Base-by-base conservation (phyloP, 2,888 invertebrate species). In the Caenorhabditis wallacei region DNA sequence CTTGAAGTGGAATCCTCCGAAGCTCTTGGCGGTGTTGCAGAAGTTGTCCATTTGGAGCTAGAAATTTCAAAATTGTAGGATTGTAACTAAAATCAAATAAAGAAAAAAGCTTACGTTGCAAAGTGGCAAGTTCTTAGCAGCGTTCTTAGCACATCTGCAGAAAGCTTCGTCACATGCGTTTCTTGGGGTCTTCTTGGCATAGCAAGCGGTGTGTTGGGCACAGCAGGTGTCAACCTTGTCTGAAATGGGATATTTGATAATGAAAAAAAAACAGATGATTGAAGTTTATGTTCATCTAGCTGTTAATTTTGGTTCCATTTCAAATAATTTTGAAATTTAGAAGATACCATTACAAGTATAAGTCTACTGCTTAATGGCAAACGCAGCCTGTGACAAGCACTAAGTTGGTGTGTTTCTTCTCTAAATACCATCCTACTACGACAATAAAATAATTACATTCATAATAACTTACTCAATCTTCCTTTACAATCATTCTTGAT, bases 31-130 rank as follows among this genome's bases (percentile, higher is more conserved):
- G 40, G 82, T 78, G 53, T 68, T 71, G 40, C 82, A 82, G 68
- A 82, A 82, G 63, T 72, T 82, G 69, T 78, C 78, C 66, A 71
- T 76, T 78, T 82, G 82, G 16, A 82, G 48, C 82, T 82, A 74
- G 43, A 82, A 82, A n/a, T 0, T 20, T 5, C 10, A 0, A 1
- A 56, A 18, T 40, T 48, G 54, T 35, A 1, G 13, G 43, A 22
- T 48, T 37, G 1, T 26, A 20, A 16, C 5, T 16, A 0, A 30
- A 18, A n/a, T 26, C 11, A 53, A 40, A 40, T 40, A 40, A 40
- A 40, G 10, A 59, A 59, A 56, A 30, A 54, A 43, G 59, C 70
- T 53, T 53, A 70, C 81, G 18, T 53, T 71, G 61, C 83, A 83
- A 13, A 83, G 63, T 59, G 83, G 79, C 43, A 83, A 40, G 7